These are phyloP conservation scores for Cervus canadensis DNA, from an alignment of 2,113 vertebrate species.

Conservation along the genomic window DNA sequence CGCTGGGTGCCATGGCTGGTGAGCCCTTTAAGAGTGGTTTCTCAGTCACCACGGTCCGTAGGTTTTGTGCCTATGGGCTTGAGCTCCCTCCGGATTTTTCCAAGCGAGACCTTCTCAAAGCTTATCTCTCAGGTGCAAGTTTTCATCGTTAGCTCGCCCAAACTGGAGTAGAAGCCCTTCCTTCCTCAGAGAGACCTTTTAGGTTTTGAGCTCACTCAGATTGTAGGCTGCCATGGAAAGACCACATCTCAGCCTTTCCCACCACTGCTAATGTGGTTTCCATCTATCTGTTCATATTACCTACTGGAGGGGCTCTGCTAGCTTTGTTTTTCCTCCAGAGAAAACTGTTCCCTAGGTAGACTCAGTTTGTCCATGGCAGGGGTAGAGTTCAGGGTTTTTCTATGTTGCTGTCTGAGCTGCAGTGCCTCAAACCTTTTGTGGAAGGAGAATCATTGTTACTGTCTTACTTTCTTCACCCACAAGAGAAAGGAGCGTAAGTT, in stretches of 20 bases:
- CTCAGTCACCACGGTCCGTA: not conserved
- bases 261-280: not conserved
- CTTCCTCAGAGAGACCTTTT: not conserved
- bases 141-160: not conserved
- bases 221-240: too few relatives aligned
- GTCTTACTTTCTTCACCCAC: not conserved
- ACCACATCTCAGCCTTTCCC: not conserved
- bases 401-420: not conserved
- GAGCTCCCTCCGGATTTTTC: not conserved
- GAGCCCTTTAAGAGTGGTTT: not conserved
- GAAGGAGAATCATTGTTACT: not conserved
- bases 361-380: not conserved
- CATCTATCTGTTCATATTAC: not conserved
- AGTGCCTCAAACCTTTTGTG: not conserved
- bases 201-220: not conserved
- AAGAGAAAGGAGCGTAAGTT: not conserved
- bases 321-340: not conserved
- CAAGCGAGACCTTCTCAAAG: too few relatives aligned
- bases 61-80: fast-evolving
- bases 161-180: not conserved
- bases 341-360: not conserved
- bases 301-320: not conserved
- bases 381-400: not conserved
- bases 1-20: not conserved
- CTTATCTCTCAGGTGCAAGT: not conserved